Conservation (phyloP, 2,888 invertebrate species). For the Ophioninae sp. region DNA sequence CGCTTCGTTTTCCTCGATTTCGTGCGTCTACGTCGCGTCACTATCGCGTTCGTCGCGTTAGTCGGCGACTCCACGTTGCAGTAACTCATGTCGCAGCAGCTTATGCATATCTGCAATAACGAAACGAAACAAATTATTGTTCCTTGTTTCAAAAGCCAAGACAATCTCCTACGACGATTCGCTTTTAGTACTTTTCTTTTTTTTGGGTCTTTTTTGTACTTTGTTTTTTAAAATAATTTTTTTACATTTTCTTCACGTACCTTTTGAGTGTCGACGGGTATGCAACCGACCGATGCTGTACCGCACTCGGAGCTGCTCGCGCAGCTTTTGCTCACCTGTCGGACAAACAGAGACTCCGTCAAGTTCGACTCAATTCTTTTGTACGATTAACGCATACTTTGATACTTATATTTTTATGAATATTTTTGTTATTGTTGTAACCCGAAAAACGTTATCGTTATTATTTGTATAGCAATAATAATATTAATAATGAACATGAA, state of each 20-base stretch:
- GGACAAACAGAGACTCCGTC: constrained; percentile 27
- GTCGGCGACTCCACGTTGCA: constrained; percentile 85
- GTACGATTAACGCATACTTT: not conserved
- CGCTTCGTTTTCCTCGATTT: constrained; percentile 75
- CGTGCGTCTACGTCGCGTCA: constrained; percentile 77
- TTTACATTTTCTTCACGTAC: constrained; percentile 76
- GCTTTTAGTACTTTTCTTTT: not conserved
- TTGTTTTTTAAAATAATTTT: not conserved
- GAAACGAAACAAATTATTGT: constrained; percentile 76
- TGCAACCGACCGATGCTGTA: constrained; percentile 84
- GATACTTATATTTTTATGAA: not conserved
- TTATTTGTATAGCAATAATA: no score
- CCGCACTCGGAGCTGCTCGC: constrained; percentile 84
- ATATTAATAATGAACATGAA: no score
- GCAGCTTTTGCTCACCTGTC: constrained; percentile 85
- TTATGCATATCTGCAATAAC: constrained; percentile 84
- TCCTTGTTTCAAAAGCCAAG: not conserved
- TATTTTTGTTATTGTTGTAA: no score
- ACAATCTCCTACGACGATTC: not conserved
- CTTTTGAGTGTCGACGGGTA: constrained; percentile 84
- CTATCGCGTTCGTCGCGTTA: constrained; percentile 84
- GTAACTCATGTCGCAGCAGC: constrained; percentile 85
- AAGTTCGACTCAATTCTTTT: not conserved
- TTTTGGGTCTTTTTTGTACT: not conserved
- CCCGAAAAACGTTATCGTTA: no score